These are phyloP conservation scores for Rhea pennata DNA, from an alignment of 2,113 vertebrate genomes.

Conservation along the genomic window DNA sequence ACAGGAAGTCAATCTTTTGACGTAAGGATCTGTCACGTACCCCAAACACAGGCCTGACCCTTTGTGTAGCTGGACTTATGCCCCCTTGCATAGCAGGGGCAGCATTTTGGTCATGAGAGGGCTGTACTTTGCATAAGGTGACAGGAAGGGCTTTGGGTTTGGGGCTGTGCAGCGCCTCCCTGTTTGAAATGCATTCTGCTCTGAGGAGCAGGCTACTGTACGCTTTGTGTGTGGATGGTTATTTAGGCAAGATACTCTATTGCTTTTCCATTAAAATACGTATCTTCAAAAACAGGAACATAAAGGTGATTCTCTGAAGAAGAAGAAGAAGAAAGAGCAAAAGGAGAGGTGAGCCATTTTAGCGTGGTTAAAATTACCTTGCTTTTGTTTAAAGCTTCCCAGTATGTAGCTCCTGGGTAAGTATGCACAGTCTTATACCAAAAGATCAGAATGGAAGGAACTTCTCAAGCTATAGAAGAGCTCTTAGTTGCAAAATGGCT, in stretches of 20 bases:
- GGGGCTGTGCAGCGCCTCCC: neutral
- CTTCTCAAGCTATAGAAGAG: neutral
- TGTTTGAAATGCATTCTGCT: neutral
- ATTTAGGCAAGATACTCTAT: neutral
- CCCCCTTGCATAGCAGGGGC: neutral
- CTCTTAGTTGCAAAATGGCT: neutral
- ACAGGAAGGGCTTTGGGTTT: neutral
- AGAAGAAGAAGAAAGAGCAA: constrained; percentile 77
- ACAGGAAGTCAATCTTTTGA: neutral
- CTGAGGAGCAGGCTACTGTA: accelerated
- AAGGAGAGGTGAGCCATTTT: constrained; percentile 78
- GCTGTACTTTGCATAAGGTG: accelerated
- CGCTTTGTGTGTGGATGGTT: neutral
- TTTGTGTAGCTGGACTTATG: accelerated
- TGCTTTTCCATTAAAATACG: neutral
- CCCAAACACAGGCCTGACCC: neutral
- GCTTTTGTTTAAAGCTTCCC: neutral
- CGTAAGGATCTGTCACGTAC: neutral
- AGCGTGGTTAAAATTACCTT: neutral
- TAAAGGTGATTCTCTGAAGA: constrained; percentile 77
- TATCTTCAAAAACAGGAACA: constrained; percentile 61
- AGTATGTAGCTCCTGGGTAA: neutral
- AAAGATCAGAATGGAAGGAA: neutral
- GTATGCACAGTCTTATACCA: neutral
- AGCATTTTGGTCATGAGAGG: accelerated